Conservation (phyloP, 2,797 vertebrate genomes). For the Eutrigla gurnardus region DNA sequence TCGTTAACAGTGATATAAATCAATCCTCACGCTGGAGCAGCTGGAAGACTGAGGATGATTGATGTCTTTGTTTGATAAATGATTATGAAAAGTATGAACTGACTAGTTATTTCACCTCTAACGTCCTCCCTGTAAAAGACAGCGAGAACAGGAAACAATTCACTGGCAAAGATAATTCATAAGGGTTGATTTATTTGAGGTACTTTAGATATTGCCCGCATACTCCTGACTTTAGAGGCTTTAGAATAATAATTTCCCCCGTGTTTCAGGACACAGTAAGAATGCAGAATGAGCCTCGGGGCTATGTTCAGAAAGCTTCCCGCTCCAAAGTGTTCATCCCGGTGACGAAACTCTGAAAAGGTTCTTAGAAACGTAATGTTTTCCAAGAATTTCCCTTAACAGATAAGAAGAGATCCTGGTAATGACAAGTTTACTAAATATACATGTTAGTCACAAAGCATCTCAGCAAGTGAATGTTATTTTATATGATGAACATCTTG, state of each 20-base stretch:
- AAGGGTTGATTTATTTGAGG: background rate
- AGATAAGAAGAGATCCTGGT: no score
- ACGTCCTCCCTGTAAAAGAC: background rate
- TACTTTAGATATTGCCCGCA: conserved; percentile 11
- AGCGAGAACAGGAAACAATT: background rate
- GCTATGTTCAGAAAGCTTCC: background rate
- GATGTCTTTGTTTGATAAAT: background rate
- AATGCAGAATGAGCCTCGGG: conserved; percentile 24
- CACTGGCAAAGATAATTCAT: background rate
- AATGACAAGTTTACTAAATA: no score
- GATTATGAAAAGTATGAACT: background rate
- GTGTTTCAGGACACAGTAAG: conserved; percentile 13
- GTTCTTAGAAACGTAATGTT: no score
- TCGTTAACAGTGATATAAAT: background rate
- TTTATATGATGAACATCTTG: no score
- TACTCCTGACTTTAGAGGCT: conserved; percentile 22
- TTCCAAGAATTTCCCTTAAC: no score
- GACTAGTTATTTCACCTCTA: background rate
- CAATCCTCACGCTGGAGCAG: background rate
- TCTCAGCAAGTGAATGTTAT: no score
- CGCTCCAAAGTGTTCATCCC: no score
- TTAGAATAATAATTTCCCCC: conserved; percentile 56
- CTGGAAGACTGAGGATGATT: background rate
- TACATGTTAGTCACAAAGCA: no score
- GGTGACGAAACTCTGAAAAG: no score